Conservation (phyloP, 35 echinoderm and acorn worm genomes). For the Strongylocentrotus purpuratus region DNA sequence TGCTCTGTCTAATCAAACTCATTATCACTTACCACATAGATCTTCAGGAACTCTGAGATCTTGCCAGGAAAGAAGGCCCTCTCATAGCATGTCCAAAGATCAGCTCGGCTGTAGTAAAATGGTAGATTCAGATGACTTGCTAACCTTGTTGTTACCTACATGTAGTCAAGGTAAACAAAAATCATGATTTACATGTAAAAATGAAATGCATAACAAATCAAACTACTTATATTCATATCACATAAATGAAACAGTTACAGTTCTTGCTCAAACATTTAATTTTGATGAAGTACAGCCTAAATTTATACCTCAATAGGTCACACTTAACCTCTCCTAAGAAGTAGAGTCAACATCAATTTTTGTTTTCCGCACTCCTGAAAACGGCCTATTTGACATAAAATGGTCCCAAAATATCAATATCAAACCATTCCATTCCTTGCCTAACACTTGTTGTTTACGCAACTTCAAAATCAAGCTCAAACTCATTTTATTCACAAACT, state of each 20-base stretch:
- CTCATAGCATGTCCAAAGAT: slow-evolving; percentile 71
- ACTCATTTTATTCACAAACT: background rate
- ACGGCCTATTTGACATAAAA: too few relatives aligned
- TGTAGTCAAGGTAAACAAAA: background rate
- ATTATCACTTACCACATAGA: slow-evolving; percentile 51
- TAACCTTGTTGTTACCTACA: background rate
- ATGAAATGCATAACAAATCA: background rate
- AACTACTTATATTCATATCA: background rate
- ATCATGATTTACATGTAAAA: background rate
- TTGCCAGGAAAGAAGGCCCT: slow-evolving; percentile 57
- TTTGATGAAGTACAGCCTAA: too few relatives aligned
- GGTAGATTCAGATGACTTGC: slow-evolving; percentile 13
- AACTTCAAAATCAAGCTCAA: too few relatives aligned
- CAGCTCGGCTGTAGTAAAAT: background rate
- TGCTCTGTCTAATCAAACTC: background rate
- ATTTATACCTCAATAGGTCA: too few relatives aligned
- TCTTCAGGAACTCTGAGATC: slow-evolving; percentile 43
- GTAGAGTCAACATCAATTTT: too few relatives aligned
- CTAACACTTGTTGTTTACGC: too few relatives aligned
- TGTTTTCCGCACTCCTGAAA: too few relatives aligned
- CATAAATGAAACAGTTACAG: background rate
- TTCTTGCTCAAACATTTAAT: background rate
- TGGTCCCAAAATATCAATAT: too few relatives aligned
- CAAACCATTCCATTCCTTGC: too few relatives aligned
- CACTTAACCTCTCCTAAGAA: too few relatives aligned